Conservation (phyloP, 2,888 invertebrate genomes). For the Boloria selene region DNA sequence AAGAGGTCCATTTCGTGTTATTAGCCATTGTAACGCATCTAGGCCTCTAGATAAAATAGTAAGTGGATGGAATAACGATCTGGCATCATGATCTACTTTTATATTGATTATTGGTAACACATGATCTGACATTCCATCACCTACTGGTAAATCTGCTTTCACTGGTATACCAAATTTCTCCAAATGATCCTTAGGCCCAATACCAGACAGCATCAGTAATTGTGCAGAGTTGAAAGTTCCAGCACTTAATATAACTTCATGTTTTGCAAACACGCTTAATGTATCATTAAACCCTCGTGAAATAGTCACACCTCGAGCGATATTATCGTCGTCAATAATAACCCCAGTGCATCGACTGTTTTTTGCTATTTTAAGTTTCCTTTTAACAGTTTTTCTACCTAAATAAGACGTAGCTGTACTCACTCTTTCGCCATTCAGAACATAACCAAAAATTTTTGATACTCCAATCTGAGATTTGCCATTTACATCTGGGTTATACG, state of each 20-base stretch:
- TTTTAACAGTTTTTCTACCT: constrained; percentile 46
- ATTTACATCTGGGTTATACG: constrained; percentile 58
- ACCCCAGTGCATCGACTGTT: constrained; percentile 54
- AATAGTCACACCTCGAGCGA: constrained; percentile 54
- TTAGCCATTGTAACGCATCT: constrained; percentile 44
- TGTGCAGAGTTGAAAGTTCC: constrained; percentile 62
- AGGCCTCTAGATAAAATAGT: constrained; percentile 27
- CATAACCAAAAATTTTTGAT: constrained; percentile 53
- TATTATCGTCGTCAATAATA: constrained; percentile 51
- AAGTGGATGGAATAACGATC: constrained; percentile 29
- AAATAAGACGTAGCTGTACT: constrained; percentile 61
- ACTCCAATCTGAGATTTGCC: constrained; percentile 61
- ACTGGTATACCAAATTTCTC: constrained; percentile 48
- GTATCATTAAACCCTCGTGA: constrained; percentile 32
- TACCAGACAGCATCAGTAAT: constrained; percentile 62
- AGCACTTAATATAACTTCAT: constrained; percentile 62
- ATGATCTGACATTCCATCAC: constrained; percentile 60
- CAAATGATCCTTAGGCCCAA: constrained; percentile 58
- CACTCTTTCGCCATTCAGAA: constrained; percentile 55
- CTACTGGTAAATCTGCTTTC: constrained; percentile 56
- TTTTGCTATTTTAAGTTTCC: constrained; percentile 51
- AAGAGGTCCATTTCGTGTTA: constrained; percentile 48
- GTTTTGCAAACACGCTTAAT: constrained; percentile 49
- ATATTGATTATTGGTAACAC: constrained; percentile 49
- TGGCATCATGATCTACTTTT: constrained; percentile 45